Conservation (phyloP, 2,113 vertebrate species). For the Blennius ocellaris region DNA sequence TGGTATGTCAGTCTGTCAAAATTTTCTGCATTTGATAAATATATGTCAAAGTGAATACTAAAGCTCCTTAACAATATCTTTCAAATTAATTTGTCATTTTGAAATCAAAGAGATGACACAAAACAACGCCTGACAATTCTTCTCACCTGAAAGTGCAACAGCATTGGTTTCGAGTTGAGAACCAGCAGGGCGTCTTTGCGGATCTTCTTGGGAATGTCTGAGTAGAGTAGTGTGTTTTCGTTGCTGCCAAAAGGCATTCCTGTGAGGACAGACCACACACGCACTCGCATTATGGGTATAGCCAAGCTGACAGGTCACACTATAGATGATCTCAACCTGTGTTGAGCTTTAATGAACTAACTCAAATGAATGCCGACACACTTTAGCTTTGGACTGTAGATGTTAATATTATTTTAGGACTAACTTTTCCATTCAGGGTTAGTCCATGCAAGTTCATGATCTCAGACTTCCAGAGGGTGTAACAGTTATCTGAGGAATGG, state of each 20-base stretch:
- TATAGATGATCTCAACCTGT: background rate
- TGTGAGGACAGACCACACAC: constrained; percentile 49
- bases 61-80: too few species aligned
- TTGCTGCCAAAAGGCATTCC: constrained; percentile 95
- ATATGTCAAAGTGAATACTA: too few species aligned
- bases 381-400: too few species aligned
- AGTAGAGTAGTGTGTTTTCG: constrained; percentile 95
- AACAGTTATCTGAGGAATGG: background rate
- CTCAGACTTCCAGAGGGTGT: background rate
- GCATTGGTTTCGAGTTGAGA: constrained; percentile 94
- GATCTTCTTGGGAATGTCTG: constrained; percentile 94
- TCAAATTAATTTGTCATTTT: background rate
- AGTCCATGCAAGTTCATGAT: background rate
- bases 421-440: background rate
- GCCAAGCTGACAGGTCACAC: background rate
- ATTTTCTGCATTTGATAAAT: too few species aligned
- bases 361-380: too few species aligned
- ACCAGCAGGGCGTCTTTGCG: constrained; percentile 91
- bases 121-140: background rate
- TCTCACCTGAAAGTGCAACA: constrained; percentile 93
- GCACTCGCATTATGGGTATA: background rate
- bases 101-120: background rate
- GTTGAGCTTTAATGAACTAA: too few species aligned
- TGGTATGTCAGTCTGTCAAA: too few species aligned
- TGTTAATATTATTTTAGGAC: background rate